These are phyloP conservation scores for Australoheros scitulus DNA, from an alignment of 2,113 vertebrate genomes.

Conservation along the genomic window DNA sequence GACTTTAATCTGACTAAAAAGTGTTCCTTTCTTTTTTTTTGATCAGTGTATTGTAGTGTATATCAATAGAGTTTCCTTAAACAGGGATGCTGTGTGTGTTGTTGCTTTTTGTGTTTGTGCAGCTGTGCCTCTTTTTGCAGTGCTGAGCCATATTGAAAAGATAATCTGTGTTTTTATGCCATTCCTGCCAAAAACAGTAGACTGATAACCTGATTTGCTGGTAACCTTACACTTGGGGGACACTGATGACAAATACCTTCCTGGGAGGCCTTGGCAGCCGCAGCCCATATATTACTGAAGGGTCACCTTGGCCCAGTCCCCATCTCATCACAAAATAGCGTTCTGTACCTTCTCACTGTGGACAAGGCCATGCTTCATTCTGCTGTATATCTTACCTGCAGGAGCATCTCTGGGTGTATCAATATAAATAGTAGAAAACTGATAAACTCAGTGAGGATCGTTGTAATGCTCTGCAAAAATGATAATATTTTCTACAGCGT, in stretches of 20 bases:
- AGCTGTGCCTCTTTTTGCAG: conserved; percentile 20
- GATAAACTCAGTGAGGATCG: conserved; percentile 63
- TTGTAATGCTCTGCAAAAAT: conserved; percentile 39
- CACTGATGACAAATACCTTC: conserved; percentile 79
- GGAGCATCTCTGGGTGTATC: conserved; percentile 58
- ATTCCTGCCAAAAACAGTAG: conserved; percentile 69
- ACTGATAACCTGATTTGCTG: conserved; percentile 78
- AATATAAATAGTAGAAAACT: conserved; percentile 63
- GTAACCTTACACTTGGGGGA: conserved; percentile 75
- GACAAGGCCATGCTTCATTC: conserved; percentile 72
- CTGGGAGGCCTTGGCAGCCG: conserved; percentile 78
- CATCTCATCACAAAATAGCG: conserved; percentile 76
- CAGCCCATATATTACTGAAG: conserved; percentile 75
- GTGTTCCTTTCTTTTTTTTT: too few relatives aligned
- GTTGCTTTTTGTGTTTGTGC: background rate
- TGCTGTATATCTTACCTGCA: conserved; percentile 65
- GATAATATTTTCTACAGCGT: conserved; percentile 49
- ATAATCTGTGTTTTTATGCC: conserved; percentile 76
- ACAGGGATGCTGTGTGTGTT: background rate
- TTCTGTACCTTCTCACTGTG: conserved; percentile 65
- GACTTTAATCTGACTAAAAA: too few relatives aligned
- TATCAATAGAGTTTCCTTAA: background rate
- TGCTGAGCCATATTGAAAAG: conserved; percentile 45
- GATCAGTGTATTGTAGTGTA: background rate
- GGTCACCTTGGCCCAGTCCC: conserved; percentile 80